phyloP scores from a whole-genome alignment of 2,888 invertebrate species.

The Phaedon cochleariae region DNA sequence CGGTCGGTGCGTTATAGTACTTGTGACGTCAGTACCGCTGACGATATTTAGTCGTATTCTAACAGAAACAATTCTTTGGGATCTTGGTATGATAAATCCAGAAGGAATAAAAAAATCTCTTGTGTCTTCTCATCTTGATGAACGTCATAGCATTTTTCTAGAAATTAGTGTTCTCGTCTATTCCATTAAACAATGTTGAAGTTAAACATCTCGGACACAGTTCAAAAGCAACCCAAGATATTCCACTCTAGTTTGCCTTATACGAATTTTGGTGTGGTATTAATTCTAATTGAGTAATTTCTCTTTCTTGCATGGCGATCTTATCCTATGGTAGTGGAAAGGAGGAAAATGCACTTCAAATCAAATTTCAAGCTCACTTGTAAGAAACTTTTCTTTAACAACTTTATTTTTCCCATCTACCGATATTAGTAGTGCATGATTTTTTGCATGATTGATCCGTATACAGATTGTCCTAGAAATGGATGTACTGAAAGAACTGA shows the following conservation, averaged over 20 bases:
- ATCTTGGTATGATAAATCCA: too few relatives aligned
- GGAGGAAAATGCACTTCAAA: slow-evolving; percentile 73
- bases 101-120: too few relatives aligned
- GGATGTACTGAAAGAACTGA: too few relatives aligned
- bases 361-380: slow-evolving; percentile 73
- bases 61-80: too few relatives aligned
- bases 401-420: slow-evolving; percentile 32
- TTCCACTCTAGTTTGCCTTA: slow-evolving; percentile 24
- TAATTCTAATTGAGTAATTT: slow-evolving; percentile 60
- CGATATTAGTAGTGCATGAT: slow-evolving; percentile 32
- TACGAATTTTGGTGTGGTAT: slow-evolving; percentile 47
- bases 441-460: slow-evolving; percentile 11
- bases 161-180: too few relatives aligned
- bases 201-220: neutral
- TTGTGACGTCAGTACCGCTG: too few relatives aligned
- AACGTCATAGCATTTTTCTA: too few relatives aligned
- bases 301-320: slow-evolving; percentile 69
- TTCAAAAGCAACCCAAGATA: too few relatives aligned
- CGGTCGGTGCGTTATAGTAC: too few relatives aligned
- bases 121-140: too few relatives aligned
- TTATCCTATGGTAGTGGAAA: slow-evolving; percentile 68
- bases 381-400: slow-evolving; percentile 62
- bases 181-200: neutral
- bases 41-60: too few relatives aligned
- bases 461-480: neutral